A percentile compares a stretch with the other conserved stretches of the same genome.
Conservation (phyloP, 2,888 invertebrate genomes). For the Luperina nickerlii region DNA sequence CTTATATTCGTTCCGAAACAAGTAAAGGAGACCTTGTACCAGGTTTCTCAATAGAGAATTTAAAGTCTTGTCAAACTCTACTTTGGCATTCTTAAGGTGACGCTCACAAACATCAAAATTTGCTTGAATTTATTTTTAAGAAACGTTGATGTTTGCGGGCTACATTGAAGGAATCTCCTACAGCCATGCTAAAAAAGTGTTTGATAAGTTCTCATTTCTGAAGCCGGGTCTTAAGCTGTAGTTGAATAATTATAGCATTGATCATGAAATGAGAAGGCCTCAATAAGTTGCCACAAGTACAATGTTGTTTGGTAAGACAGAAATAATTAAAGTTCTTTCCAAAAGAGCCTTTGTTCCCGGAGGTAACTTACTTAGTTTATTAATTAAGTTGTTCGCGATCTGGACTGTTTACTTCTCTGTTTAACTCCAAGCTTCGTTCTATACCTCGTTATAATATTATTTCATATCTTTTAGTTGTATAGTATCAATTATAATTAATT, state of each 20-base stretch:
- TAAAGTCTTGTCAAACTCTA: background rate
- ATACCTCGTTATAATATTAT: slow-evolving; percentile 18
- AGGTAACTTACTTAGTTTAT: slow-evolving; percentile 63
- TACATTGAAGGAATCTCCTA: too few relatives aligned
- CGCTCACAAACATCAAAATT: background rate
- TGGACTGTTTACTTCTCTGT: slow-evolving; percentile 40
- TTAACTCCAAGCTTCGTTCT: slow-evolving; percentile 28
- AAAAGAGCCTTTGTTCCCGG: slow-evolving; percentile 57
- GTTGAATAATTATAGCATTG: background rate
- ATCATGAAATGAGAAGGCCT: slow-evolving; percentile 16
- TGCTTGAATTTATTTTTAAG: too few relatives aligned
- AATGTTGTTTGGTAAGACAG: slow-evolving; percentile 50
- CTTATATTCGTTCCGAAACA: background rate
- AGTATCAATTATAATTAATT: background rate
- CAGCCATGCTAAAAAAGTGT: background rate
- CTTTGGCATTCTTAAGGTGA: background rate
- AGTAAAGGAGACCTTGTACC: background rate
- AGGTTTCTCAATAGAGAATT: background rate
- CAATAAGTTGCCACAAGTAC: slow-evolving; percentile 43
- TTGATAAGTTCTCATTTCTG: background rate
- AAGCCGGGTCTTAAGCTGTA: background rate
- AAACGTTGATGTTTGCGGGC: background rate
- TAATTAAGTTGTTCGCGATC: slow-evolving; percentile 62
- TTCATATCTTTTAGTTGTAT: slow-evolving; percentile 10
- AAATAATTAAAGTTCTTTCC: slow-evolving; percentile 60